Evolutionary conservation across 2,113 vertebrate species (phyloP).

Genomic region (Sinocyclocheilus maitianheensis): DNA sequence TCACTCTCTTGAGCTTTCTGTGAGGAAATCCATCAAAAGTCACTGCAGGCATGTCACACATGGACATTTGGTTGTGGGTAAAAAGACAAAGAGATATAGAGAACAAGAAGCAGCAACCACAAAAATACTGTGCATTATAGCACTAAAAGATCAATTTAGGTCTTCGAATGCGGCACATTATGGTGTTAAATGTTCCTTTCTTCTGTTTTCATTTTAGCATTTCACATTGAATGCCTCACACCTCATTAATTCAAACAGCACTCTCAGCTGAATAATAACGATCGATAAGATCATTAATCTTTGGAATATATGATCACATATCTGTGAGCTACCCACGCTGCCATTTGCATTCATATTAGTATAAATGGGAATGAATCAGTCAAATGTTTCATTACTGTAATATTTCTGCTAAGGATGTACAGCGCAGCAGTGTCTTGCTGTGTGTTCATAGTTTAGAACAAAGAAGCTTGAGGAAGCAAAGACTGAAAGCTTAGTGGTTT

Average conservation of each 20-base stretch:
- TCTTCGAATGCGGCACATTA: slow-evolving; percentile 22
- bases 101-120: not conserved
- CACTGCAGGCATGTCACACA: slow-evolving; percentile 7
- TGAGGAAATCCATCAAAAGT: slow-evolving; percentile 13
- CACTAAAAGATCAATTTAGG: not conserved
- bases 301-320: slow-evolving; percentile 61
- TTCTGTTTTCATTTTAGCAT: slow-evolving; percentile 36
- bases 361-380: slow-evolving; percentile 41
- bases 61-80: not conserved
- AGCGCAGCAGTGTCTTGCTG: not conserved
- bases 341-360: slow-evolving; percentile 45
- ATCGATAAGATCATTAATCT: slow-evolving; percentile 64
- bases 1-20: not conserved
- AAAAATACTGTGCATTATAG: not conserved
- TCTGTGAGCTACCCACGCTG: slow-evolving; percentile 39
- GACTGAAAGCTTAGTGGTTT: not conserved
- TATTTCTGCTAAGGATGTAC: slow-evolving; percentile 20
- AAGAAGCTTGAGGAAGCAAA: not conserved
- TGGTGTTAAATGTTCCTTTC: slow-evolving; percentile 34
- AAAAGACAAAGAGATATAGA: not conserved
- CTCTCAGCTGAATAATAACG: slow-evolving; percentile 57
- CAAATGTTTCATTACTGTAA: slow-evolving; percentile 43
- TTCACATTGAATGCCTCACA: slow-evolving; percentile 47
- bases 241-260: slow-evolving; percentile 62
- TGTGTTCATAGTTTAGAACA: not conserved